Percentiles rank a stretch among this genome's conserved stretches.
These are phyloP conservation scores for Avahi laniger DNA, from an alignment of 2,797 vertebrate genomes.

Conservation along the genomic window DNA sequence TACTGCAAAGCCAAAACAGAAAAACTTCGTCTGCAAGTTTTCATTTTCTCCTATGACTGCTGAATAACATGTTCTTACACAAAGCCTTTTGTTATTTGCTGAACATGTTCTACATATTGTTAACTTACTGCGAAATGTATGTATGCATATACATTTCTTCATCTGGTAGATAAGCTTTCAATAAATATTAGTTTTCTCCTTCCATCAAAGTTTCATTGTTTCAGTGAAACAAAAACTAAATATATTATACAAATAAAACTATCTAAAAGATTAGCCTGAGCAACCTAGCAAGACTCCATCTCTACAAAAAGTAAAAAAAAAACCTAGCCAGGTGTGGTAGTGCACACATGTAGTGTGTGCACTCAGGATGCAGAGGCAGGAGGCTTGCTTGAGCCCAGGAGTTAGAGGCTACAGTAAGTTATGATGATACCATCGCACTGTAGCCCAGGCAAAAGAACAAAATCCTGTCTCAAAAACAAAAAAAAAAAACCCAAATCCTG, in stretches of 20 bases:
- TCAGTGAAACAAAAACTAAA: constrained; percentile 16
- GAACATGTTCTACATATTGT: background rate
- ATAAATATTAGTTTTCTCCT: background rate
- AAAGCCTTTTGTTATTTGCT: background rate
- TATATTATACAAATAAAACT: background rate
- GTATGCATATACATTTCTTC: background rate
- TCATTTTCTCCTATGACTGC: background rate
- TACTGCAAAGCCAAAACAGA: background rate
- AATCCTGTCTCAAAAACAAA: too few species aligned
- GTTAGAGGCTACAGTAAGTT: background rate
- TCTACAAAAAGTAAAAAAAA: background rate
- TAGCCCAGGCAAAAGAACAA: background rate
- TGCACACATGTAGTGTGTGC: background rate
- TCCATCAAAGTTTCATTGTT: background rate
- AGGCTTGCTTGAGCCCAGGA: background rate
- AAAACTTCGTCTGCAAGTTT: background rate
- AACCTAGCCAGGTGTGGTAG: background rate
- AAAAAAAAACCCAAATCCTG: background rate
- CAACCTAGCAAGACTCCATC: background rate
- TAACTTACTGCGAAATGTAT: background rate
- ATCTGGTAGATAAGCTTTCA: background rate
- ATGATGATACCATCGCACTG: background rate
- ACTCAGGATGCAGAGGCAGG: background rate
- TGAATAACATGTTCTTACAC: background rate
- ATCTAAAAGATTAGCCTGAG: background rate